Base-by-base conservation (phyloP, 2,888 invertebrate genomes). In the Hipparchia sbordonii region DNA sequence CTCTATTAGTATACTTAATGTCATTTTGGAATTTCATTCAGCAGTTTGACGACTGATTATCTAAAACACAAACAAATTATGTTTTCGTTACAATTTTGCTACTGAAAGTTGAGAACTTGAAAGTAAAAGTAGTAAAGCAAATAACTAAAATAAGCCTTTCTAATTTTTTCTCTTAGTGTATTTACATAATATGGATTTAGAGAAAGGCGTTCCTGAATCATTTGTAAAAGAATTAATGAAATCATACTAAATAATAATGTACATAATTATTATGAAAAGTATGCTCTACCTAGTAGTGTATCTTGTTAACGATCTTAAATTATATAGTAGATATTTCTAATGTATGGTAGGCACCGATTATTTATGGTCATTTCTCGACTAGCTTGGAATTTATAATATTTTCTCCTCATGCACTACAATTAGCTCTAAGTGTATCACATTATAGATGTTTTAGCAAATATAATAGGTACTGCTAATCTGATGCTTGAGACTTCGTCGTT, bases 171-270 rank as follows among this genome's bases (percentile, higher is more conserved):
- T 79, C 23, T 23, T 23, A 23, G 23, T 23, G 23, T 23, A 23
- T 73, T 69, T 67, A 77, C 74, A 88, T 82, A 87, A 84, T 87
- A 86, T 85, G 78, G 85, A 65, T 65, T 6, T 13, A 85, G 90
- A 89, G 91, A 92, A 91, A 91, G 90, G 84, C 77, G 79, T 77
- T 81, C 77, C 79, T 81, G 79, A 82, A 77, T 73, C 74, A 79
- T n/a, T n/a, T 77, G 77, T 77, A 70, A 73, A 76, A 39, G 10
- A 60, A 33, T 60, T 60, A 56, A 13, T 23, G n/a, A 2, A 45
- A 10, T 45, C 1, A 23, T 9, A 9, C 8, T 1, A 59, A 9
- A 60, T 12, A 6, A 60, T 39, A 23, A 23, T 23, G 23, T 23
- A 23, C 23, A 23, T 23, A 23, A 23, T 23, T 23, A 23, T 23